These are phyloP conservation scores for Oscheius sp. DNA, from an alignment of 2,888 invertebrate species.

Conservation along the genomic window DNA sequence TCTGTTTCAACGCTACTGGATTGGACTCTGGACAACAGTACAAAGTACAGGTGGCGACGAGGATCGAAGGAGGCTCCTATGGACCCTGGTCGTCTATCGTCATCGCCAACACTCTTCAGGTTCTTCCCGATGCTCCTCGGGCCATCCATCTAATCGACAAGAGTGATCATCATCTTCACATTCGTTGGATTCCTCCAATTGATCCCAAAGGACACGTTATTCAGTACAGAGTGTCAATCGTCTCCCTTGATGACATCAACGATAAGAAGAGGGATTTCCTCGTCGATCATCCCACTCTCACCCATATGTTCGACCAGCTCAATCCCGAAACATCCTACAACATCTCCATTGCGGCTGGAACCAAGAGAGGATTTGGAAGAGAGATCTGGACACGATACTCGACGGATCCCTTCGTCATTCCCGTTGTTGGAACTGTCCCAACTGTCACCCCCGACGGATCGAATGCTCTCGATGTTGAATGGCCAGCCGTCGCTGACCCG, in stretches of 20 bases:
- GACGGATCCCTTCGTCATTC: slow-evolving; percentile 68
- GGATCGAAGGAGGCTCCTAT: slow-evolving; percentile 68
- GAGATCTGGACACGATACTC: slow-evolving; percentile 66
- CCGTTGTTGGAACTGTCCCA: slow-evolving; percentile 58
- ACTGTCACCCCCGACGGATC: slow-evolving; percentile 66
- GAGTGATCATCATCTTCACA: slow-evolving; percentile 66
- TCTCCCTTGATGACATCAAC: slow-evolving; percentile 60
- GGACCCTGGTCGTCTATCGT: slow-evolving; percentile 66
- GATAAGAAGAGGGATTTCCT: slow-evolving; percentile 49
- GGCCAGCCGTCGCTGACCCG: slow-evolving; percentile 66
- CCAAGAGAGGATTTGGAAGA: slow-evolving; percentile 67
- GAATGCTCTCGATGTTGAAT: slow-evolving; percentile 65
- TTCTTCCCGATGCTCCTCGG: slow-evolving; percentile 68
- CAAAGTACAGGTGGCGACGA: slow-evolving; percentile 62
- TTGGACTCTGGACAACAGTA: slow-evolving; percentile 69
- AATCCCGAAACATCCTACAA: slow-evolving; percentile 69
- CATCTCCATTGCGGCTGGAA: slow-evolving; percentile 65
- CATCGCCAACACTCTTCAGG: slow-evolving; percentile 69
- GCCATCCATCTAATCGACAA: slow-evolving; percentile 69
- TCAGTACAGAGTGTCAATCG: slow-evolving; percentile 67
- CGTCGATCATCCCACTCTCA: slow-evolving; percentile 66
- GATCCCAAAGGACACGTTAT: slow-evolving; percentile 63
- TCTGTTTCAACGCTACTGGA: slow-evolving; percentile 69
- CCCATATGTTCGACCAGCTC: slow-evolving; percentile 65
- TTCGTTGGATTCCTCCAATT: slow-evolving; percentile 68